A percentile compares a stretch with the other conserved stretches of the same genome.
Conservation (phyloP, 1,140 invertebrate genomes). For the Bombus superbus region DNA sequence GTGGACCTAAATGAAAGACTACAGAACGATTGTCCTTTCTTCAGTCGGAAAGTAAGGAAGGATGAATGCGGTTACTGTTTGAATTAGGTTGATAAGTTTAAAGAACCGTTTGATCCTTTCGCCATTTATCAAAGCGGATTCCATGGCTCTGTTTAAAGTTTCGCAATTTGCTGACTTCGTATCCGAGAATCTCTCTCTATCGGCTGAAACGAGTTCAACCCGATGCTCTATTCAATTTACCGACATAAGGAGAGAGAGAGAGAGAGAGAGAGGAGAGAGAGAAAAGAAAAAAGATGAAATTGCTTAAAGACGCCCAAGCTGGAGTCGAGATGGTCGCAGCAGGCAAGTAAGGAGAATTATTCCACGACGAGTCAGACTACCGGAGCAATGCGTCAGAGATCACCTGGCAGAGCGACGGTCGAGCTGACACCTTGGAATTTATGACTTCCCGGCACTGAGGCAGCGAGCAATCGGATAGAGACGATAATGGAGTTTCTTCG, state of each 20-base stretch:
- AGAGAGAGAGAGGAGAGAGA: too few relatives aligned
- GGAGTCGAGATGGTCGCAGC: too few relatives aligned
- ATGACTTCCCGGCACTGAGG: constrained; percentile 11
- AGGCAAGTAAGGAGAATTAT: background rate
- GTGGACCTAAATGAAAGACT: background rate
- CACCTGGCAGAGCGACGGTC: background rate
- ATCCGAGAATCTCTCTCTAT: background rate
- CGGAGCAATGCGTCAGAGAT: background rate
- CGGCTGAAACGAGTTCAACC: background rate
- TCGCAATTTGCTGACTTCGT: background rate
- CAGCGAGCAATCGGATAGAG: constrained; percentile 38
- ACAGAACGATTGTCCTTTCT: background rate
- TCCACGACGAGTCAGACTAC: background rate
- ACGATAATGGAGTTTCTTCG: constrained; percentile 66
- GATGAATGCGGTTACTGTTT: background rate
- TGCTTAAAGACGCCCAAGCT: background rate
- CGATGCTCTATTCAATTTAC: background rate
- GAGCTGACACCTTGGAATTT: constrained; percentile 51
- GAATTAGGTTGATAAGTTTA: background rate
- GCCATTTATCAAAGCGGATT: background rate
- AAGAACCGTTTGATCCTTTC: background rate
- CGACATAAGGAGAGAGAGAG: background rate
- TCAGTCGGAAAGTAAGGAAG: background rate
- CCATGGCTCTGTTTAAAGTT: background rate
- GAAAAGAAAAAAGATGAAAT: background rate